Base-by-base conservation (phyloP, 2,888 invertebrate genomes). In the Amaurobius ferox region DNA sequence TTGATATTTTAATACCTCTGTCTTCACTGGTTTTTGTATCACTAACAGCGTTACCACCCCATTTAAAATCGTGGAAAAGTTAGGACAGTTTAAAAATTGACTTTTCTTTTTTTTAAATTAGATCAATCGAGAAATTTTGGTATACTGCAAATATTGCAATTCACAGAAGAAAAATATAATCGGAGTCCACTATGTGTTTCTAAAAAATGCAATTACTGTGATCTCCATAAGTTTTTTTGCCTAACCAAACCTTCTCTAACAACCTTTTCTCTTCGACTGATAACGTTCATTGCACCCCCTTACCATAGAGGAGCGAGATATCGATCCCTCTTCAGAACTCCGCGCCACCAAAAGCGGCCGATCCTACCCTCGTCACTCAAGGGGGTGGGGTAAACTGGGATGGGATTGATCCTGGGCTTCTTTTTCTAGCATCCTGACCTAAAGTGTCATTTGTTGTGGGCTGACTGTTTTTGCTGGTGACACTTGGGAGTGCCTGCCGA, bases 211-310 rank as follows among this genome's bases (percentile, higher is more conserved):
- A n/a, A n/a, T n/a, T n/a, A n/a, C n/a, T n/a, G n/a, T n/a, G n/a
- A n/a, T n/a, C n/a, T n/a, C n/a, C n/a, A n/a, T n/a, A n/a, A n/a
- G n/a, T n/a, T n/a, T n/a, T n/a, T n/a, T 35, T 7, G 6, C 16
- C 44, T 44, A 44, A 44, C 44, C 44, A 2, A 44, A 44, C 44
- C 44, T 44, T 16, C 2, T 44, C 13, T 44, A 35, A 44, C 44
- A 44, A 16, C 2, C 44, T 16, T 2, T 16, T 16, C n/a, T 9
- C 9, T 2, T 16, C 9, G 16, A 44, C 44, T 44, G 44, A 44
- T 44, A n/a, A 74, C 74, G 83, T 77, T 71, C 83, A 71, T 83
- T 83, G 76, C 70, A 83, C 83, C 71, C 66, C 44, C 44, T 44
- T 11, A 44, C 35, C 44, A 44, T 44, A 44, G 11, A 7, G n/a